A percentile compares a stretch with the other conserved stretches of the same genome.
These are phyloP conservation scores for Lithophane leautieri DNA, from an alignment of 2,888 invertebrate species.

Conservation along the genomic window DNA sequence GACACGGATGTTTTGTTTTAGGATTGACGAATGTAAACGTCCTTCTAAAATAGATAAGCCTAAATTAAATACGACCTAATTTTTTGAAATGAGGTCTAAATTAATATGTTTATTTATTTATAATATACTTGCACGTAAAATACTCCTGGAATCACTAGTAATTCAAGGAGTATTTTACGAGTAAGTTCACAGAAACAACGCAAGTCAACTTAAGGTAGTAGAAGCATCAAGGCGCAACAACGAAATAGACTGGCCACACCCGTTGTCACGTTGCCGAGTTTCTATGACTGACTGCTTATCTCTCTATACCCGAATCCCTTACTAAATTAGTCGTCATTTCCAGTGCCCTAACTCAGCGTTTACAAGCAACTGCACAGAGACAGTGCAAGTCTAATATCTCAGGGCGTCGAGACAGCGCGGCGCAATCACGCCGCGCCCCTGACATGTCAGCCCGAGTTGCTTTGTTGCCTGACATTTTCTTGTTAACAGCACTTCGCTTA, in stretches of 20 bases:
- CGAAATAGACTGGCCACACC: too few species aligned
- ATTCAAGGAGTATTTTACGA: background rate
- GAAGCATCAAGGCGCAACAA: background rate
- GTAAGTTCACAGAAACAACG: background rate
- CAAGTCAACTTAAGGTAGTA: too few species aligned
- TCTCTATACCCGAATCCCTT: background rate
- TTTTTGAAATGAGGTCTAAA: too few species aligned
- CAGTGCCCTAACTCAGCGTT: constrained; percentile 69
- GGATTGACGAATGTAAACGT: too few species aligned
- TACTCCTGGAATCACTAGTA: too few species aligned
- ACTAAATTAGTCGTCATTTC: constrained; percentile 47
- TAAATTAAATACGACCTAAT: too few species aligned
- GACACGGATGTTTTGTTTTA: too few species aligned
- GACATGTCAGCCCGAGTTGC: constrained; percentile 79
- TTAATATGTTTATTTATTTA: too few species aligned
- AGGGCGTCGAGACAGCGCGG: constrained; percentile 81
- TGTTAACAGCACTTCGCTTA: constrained; percentile 80
- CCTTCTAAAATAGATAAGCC: too few species aligned
- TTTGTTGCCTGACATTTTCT: constrained; percentile 87
- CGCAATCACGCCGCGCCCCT: constrained; percentile 84
- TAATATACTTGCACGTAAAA: too few species aligned
- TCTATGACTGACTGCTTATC: background rate
- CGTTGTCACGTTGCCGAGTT: background rate
- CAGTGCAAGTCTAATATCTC: constrained; percentile 87
- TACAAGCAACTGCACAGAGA: constrained; percentile 74